A percentile compares a stretch with the other conserved stretches of the same genome.
Conservation (phyloP, 2,888 invertebrate species). For the Tetheella fluctuosa region DNA sequence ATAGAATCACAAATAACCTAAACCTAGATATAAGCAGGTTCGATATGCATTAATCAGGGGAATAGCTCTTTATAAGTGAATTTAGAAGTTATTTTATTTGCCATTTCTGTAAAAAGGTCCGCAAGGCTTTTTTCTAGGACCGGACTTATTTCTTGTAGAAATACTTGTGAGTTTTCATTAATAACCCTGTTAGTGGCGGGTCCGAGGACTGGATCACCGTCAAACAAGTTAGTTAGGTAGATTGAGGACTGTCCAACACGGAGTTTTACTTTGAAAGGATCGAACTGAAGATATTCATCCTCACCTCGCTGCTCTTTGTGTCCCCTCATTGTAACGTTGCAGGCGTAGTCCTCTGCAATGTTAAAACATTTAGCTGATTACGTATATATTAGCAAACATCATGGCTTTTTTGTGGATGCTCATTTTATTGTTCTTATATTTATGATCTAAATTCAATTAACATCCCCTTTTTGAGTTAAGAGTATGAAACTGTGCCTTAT, state of each 20-base stretch:
- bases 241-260: constrained; percentile 85
- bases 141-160: constrained; percentile 87
- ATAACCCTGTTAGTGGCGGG: constrained; percentile 87
- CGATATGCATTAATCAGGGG: constrained; percentile 65
- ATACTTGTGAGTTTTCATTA: constrained; percentile 87
- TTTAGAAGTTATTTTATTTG: constrained; percentile 87
- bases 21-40: constrained; percentile 19
- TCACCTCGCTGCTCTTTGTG: constrained; percentile 83
- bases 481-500: no score
- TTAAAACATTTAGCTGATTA: constrained; percentile 1
- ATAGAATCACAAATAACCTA: constrained; percentile 24
- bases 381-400: background rate
- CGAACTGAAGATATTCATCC: constrained; percentile 85
- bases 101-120: constrained; percentile 87
- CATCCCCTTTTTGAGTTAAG: no score
- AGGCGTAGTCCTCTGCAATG: constrained; percentile 85
- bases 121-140: constrained; percentile 86
- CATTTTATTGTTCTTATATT: no score
- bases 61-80: constrained; percentile 89
- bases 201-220: constrained; percentile 86
- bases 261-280: constrained; percentile 85
- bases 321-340: constrained; percentile 86
- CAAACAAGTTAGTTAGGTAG: constrained; percentile 87
- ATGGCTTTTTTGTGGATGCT: no score
- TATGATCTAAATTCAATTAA: no score